Evolutionary conservation across 2,888 invertebrate species (phyloP).

Genomic region (Asteroscopus sphinx): DNA sequence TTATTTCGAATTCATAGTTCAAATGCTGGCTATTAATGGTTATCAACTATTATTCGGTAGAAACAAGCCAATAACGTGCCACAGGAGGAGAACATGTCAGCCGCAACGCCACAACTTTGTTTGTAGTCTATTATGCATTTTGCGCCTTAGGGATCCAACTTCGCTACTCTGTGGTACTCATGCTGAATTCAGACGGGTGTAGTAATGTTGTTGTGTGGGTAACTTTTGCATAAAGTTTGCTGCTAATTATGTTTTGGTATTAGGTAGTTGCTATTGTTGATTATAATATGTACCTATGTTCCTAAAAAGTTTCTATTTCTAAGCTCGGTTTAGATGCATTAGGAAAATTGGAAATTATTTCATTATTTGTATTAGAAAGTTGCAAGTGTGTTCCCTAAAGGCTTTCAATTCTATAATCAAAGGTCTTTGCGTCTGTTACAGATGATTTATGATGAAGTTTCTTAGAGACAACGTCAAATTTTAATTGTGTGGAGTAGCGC

Average conservation of each 20-base stretch:
- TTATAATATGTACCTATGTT: neutral
- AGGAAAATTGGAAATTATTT: slow-evolving; percentile 34
- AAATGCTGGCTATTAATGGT: slow-evolving; percentile 21
- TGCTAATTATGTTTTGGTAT: slow-evolving; percentile 47
- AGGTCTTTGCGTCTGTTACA: too few relatives aligned
- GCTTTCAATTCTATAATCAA: too few relatives aligned
- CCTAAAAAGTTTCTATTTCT: slow-evolving; percentile 35
- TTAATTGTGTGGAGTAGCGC: too few relatives aligned
- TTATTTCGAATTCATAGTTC: slow-evolving; percentile 28
- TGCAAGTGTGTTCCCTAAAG: neutral
- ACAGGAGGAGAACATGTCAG: slow-evolving; percentile 45
- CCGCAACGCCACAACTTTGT: slow-evolving; percentile 50
- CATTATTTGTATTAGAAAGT: neutral
- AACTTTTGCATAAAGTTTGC: slow-evolving; percentile 50
- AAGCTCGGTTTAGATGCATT: slow-evolving; percentile 40
- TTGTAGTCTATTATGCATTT: slow-evolving; percentile 60
- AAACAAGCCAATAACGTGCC: slow-evolving; percentile 42
- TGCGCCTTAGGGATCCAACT: slow-evolving; percentile 59
- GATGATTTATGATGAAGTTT: too few relatives aligned
- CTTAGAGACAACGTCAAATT: too few relatives aligned
- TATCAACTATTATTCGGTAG: slow-evolving; percentile 38
- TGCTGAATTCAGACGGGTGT: slow-evolving; percentile 47
- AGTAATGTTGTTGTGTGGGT: slow-evolving; percentile 36
- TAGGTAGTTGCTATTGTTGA: slow-evolving; percentile 19
- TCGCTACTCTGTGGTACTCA: slow-evolving; percentile 44